Conservation (phyloP, 2,797 vertebrate genomes). For the Smutsia gigantea region DNA sequence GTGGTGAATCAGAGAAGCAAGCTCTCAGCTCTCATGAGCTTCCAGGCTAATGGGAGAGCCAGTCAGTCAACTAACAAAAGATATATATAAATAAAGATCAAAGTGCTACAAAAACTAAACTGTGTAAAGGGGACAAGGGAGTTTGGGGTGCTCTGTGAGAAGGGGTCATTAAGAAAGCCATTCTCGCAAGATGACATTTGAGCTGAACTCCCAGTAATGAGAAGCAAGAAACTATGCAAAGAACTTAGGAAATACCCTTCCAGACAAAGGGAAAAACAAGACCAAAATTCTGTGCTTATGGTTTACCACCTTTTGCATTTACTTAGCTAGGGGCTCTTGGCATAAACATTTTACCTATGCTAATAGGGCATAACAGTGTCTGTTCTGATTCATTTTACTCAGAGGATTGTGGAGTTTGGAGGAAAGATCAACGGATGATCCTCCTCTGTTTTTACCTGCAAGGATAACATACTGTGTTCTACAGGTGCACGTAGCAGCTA, state of each 20-base stretch:
- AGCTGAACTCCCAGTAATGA: neutral
- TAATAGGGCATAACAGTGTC: neutral
- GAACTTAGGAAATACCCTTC: neutral
- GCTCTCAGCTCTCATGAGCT: neutral
- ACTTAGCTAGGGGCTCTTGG: neutral
- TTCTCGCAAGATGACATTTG: neutral
- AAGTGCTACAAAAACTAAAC: neutral
- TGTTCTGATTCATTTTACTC: slow-evolving; percentile 30
- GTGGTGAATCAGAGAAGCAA: neutral
- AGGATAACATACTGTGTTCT: neutral
- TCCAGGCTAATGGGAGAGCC: neutral
- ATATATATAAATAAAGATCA: slow-evolving; percentile 10
- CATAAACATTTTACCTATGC: neutral
- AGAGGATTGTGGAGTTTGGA: neutral
- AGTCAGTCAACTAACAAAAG: neutral
- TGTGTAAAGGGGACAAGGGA: neutral
- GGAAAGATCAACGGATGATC: neutral
- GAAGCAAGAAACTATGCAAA: neutral
- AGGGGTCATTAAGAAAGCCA: neutral
- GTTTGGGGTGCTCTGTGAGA: neutral
- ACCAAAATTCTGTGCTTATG: neutral
- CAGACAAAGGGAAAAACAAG: neutral
- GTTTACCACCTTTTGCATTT: neutral
- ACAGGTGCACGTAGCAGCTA: neutral
- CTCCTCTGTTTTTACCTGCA: neutral